Evolutionary conservation across 1,140 invertebrate genomes (phyloP).

Genomic region (Dinoponera quadriceps): DNA sequence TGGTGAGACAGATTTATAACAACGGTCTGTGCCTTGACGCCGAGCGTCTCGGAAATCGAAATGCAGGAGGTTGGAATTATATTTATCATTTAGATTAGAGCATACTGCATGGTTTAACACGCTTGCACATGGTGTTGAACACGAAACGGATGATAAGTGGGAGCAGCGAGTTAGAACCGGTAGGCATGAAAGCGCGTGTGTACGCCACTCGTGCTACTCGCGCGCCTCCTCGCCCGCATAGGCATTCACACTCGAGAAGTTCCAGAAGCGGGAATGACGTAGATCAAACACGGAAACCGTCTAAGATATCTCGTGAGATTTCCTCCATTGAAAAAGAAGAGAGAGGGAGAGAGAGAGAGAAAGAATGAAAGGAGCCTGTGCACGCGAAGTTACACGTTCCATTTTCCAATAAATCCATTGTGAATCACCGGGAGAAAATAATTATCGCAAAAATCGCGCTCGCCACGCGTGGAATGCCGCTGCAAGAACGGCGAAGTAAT

Average conservation of each 20-base stretch:
- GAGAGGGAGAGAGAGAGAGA: too few species aligned
- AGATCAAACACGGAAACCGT: not conserved
- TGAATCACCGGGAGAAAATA: too few species aligned
- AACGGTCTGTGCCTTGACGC: not conserved
- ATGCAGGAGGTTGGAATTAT: not conserved
- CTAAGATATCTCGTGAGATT: not conserved
- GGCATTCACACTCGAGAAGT: not conserved
- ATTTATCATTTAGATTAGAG: constrained; percentile 25
- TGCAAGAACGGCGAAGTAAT: too few species aligned
- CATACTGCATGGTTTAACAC: not conserved
- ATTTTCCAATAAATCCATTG: too few species aligned
- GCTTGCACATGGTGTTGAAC: not conserved
- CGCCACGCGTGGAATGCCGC: too few species aligned
- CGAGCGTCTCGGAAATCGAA: constrained; percentile 5
- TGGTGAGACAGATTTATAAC: constrained; percentile 5
- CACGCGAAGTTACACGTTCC: too few species aligned
- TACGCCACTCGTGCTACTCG: not conserved
- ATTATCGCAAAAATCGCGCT: too few species aligned
- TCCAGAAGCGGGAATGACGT: not conserved
- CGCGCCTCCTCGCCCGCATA: not conserved
- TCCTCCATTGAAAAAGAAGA: too few species aligned
- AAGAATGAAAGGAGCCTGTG: too few species aligned
- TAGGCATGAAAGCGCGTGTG: not conserved
- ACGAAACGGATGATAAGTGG: not conserved
- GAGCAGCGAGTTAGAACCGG: too few species aligned